Conservation (phyloP, 1,140 invertebrate species). For the Subanguina moxae region DNA sequence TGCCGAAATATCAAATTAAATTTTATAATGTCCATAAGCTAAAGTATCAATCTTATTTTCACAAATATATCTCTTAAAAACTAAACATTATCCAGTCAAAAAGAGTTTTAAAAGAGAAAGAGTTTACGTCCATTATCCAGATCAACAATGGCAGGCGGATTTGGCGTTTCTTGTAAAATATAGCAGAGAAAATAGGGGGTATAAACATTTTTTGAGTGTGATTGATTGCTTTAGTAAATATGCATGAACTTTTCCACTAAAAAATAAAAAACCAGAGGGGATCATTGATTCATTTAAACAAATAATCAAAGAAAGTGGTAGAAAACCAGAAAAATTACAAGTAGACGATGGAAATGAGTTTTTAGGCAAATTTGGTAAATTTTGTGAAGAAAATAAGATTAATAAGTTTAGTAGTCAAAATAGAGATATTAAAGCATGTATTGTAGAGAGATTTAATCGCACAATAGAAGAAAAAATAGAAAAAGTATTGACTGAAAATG, state of each 20-base stretch:
- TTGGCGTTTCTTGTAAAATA: conserved; percentile 54
- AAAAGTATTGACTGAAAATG: conserved; percentile 47
- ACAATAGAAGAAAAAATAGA: conserved; percentile 51
- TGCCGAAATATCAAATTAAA: too few relatives aligned
- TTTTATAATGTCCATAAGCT: too few relatives aligned
- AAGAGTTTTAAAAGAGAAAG: conserved; percentile 32
- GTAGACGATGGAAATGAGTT: conserved; percentile 62
- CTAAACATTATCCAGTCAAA: conserved; percentile 26
- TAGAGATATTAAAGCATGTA: conserved; percentile 50
- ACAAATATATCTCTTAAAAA: too few relatives aligned
- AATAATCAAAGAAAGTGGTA: too few relatives aligned
- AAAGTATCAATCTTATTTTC: too few relatives aligned
- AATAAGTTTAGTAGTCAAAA: conserved; percentile 4
- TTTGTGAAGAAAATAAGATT: conserved; percentile 24
- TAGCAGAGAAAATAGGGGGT: conserved; percentile 59
- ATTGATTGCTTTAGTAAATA: too few relatives aligned
- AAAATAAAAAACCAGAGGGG: too few relatives aligned
- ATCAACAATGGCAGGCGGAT: conserved; percentile 61
- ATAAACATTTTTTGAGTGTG: too few relatives aligned
- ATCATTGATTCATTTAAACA: too few relatives aligned
- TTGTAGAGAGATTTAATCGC: conserved; percentile 56
- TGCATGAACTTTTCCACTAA: too few relatives aligned
- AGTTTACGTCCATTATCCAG: conserved; percentile 40
- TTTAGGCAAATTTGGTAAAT: conserved; percentile 42
- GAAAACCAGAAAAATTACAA: too few relatives aligned